These are phyloP conservation scores for Clarias batrachus DNA, from an alignment of 2,113 vertebrate species.

Conservation along the genomic window DNA sequence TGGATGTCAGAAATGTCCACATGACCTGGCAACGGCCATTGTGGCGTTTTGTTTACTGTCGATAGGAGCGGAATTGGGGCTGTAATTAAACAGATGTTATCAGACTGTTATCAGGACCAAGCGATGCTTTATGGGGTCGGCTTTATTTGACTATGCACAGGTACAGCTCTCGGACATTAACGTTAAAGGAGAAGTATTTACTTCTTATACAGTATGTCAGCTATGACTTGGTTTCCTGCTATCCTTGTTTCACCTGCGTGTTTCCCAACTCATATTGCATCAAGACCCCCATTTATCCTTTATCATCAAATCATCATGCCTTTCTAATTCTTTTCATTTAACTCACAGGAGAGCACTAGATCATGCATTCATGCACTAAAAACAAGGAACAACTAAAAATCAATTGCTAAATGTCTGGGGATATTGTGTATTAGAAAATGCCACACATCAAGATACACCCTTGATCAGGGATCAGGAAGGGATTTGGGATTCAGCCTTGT, in stretches of 20 bases:
- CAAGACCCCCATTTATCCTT: not conserved
- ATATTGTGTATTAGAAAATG: not conserved
- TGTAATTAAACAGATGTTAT: constrained; percentile 19
- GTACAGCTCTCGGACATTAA: constrained; percentile 6
- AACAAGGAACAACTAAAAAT: not conserved
- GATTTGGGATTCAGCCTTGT: too few species aligned
- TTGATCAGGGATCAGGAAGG: too few species aligned
- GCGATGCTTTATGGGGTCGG: not conserved
- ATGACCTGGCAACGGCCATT: constrained; percentile 8
- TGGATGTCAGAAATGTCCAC: not conserved
- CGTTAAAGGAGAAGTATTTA: not conserved
- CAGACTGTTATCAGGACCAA: constrained; percentile 15
- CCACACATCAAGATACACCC: too few species aligned
- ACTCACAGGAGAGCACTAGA: not conserved
- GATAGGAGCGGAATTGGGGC: constrained; percentile 9
- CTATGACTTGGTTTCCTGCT: not conserved
- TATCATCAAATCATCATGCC: not conserved
- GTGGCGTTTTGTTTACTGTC: constrained; percentile 16
- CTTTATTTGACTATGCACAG: not conserved
- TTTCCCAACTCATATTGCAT: not conserved
- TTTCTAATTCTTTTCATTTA: not conserved
- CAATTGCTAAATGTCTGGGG: not conserved
- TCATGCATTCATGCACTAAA: too few species aligned
- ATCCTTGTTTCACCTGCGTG: not conserved
- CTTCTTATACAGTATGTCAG: not conserved